Evolutionary conservation across 2,797 vertebrate genomes (phyloP).

Genomic region (Alcedo quadribrachys): DNA sequence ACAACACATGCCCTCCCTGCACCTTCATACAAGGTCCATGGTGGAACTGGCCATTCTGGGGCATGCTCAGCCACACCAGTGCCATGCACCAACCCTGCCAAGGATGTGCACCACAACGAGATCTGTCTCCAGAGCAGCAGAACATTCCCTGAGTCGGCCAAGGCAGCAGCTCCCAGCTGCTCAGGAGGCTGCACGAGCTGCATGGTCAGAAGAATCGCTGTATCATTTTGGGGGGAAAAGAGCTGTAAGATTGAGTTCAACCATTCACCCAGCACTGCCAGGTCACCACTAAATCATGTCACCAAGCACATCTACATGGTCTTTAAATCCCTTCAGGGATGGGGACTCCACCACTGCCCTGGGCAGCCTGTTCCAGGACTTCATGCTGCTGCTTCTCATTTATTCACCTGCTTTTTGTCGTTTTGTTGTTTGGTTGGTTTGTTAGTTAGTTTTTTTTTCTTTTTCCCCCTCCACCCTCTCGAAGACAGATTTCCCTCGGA

Average conservation of each 20-base stretch:
- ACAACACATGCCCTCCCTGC: fast-evolving
- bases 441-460: neutral
- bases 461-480: neutral
- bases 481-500: neutral
- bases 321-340: neutral
- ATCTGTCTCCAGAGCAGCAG: neutral
- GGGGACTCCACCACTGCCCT: neutral
- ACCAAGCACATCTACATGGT: neutral
- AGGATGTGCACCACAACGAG: neutral
- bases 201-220: neutral
- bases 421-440: neutral
- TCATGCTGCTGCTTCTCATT: constrained; percentile 16
- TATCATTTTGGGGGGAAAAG: neutral
- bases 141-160: neutral
- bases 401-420: constrained; percentile 35
- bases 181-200: neutral
- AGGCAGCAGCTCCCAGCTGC: neutral
- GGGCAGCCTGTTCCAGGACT: neutral
- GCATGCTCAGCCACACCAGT: fast-evolving
- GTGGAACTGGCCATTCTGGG: fast-evolving
- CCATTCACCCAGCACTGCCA: neutral
- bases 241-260: neutral
- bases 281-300: neutral
- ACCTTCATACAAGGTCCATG: fast-evolving
- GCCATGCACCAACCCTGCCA: neutral